phyloP scores from a whole-genome alignment of 2,888 invertebrate species.

The Thymelicus acteon region DNA sequence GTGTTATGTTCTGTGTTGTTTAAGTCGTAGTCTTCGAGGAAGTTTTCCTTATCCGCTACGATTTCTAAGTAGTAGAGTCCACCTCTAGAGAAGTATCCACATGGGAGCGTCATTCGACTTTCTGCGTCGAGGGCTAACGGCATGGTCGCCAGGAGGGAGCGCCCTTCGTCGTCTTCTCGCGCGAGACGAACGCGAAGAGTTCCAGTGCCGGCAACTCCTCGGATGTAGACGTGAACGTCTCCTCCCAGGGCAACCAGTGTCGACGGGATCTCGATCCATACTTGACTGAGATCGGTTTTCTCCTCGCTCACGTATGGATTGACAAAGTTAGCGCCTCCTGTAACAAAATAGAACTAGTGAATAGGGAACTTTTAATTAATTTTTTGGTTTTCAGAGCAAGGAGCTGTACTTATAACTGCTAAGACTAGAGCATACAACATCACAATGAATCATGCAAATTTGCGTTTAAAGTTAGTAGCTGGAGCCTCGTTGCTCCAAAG shows the following conservation, averaged over 20 bases:
- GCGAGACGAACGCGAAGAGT: slow-evolving; percentile 74
- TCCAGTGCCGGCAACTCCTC: slow-evolving; percentile 71
- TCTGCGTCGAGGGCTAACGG: slow-evolving; percentile 81
- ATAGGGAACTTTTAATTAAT: too few species aligned
- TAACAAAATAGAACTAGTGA: slow-evolving; percentile 6
- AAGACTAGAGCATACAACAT: too few species aligned
- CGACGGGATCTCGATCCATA: slow-evolving; percentile 89
- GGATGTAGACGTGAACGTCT: slow-evolving; percentile 90
- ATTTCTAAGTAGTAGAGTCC: slow-evolving; percentile 84
- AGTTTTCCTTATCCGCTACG: slow-evolving; percentile 64
- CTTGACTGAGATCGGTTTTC: slow-evolving; percentile 68
- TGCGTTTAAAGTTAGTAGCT: too few species aligned
- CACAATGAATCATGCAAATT: too few species aligned
- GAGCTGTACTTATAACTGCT: not conserved
- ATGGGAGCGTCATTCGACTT: slow-evolving; percentile 85
- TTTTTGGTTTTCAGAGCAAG: not conserved
- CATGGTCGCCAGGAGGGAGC: slow-evolving; percentile 70
- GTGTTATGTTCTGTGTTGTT: slow-evolving; percentile 41
- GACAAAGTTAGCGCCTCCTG: slow-evolving; percentile 71
- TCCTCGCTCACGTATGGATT: slow-evolving; percentile 74
- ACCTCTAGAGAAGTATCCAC: slow-evolving; percentile 90
- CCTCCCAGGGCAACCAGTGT: slow-evolving; percentile 91
- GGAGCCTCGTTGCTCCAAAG: too few species aligned
- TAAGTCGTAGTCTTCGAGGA: slow-evolving; percentile 57
- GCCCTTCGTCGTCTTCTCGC: slow-evolving; percentile 78